phyloP scores from a whole-genome alignment of 2,113 vertebrate species.

The Hemibagrus wyckioides region DNA sequence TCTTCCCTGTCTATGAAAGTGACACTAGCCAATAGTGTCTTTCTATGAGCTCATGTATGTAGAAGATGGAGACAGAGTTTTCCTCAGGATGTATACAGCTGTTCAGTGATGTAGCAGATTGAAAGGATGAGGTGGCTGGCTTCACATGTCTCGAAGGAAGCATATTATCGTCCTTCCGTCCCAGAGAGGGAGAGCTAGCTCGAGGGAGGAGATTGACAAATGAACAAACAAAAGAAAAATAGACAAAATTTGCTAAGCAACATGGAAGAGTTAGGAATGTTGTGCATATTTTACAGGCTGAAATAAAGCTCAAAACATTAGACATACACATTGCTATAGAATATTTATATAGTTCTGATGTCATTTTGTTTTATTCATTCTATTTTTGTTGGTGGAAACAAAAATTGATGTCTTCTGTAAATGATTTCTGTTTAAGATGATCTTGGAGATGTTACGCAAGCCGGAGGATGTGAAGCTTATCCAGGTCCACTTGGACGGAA shows the following conservation, averaged over 20 bases:
- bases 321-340: too few species aligned
- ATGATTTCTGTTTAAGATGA: slow-evolving; percentile 33
- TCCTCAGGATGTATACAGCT: background rate
- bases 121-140: too few species aligned
- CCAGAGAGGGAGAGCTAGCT: background rate
- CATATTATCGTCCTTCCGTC: background rate
- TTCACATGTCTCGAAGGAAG: background rate
- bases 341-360: background rate
- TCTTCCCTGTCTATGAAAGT: background rate
- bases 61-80: background rate
- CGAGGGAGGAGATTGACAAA: background rate
- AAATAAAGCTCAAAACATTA: too few species aligned
- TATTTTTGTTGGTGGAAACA: background rate
- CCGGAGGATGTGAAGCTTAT: slow-evolving; percentile 18
- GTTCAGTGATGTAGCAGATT: background rate
- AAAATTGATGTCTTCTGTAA: background rate
- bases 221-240: too few species aligned
- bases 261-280: too few species aligned
- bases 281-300: too few species aligned
- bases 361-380: background rate
- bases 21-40: background rate
- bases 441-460: slow-evolving; percentile 51
- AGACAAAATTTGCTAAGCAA: too few species aligned
- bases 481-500: slow-evolving; percentile 42
- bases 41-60: too few species aligned